Base-by-base conservation (phyloP, 2,888 invertebrate species). In the Scaptomyza parva region DNA sequence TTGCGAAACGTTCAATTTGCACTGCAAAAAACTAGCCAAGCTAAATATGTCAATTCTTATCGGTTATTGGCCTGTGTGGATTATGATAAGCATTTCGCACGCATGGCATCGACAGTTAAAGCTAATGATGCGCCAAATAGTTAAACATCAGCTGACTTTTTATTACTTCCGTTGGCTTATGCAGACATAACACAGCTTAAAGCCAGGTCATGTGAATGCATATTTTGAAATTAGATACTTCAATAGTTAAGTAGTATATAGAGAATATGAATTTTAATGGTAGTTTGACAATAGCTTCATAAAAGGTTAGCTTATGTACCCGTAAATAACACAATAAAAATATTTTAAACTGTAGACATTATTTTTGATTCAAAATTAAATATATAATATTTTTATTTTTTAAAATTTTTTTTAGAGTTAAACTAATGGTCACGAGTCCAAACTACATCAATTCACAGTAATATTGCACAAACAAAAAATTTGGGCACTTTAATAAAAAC, bases 31-130 rank as follows among this genome's bases (percentile, higher is more conserved):
- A 55, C 55, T 22, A 30, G 28, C 33, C 44, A n/a, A 40, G 41
- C 39, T 43, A 47, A 55, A 64, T 64, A 53, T 67, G 61, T 57
- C 63, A 61, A 47, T 8, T 20, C 69, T 86, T 83, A 83, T 83
- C 88, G 86, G 77, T 67, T 83, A 60, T 77, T 88, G 59, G 47
- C 60, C 86, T 44, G 14, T 44, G 14, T 6, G 35, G 18, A 37
- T 44, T 47, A 60, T 68, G 83, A 88, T 87, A 82, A 70, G 66
- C 48, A 67, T 55, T 63, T 17, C 24, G 35, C 35, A 7, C 12
- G n/a, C 39, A 22, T 24, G 11, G 24, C 17, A 20, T 5, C 11
- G 9, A 48, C 11, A n/a, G n/a, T n/a, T 26, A 20, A 41, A 55
- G 44, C 45, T 54, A 35, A 37, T 28, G 35, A 47, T 60, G 41